Conservation (phyloP, 2,113 vertebrate species). For the Damaliscus lunatus region DNA sequence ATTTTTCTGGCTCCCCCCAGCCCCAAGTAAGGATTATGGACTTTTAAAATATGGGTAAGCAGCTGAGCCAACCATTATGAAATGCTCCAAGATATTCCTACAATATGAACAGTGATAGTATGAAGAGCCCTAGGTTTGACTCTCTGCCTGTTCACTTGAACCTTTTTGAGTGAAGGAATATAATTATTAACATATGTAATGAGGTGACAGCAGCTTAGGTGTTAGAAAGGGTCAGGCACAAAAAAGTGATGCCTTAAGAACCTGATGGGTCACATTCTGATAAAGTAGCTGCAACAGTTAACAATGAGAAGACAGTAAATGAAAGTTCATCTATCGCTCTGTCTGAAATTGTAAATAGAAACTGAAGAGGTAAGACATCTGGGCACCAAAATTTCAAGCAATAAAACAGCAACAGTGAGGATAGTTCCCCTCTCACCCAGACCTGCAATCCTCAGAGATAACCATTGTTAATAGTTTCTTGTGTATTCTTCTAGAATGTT, state of each 20-base stretch:
- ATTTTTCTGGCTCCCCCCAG: rapidly evolving
- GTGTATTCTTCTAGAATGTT: not conserved
- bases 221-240: not conserved
- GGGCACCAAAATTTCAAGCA: not conserved
- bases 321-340: not conserved
- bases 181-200: not conserved
- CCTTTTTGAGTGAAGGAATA: not conserved
- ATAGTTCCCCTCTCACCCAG: not conserved
- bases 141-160: not conserved
- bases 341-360: not conserved
- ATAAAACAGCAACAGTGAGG: not conserved
- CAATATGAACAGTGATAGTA: not conserved
- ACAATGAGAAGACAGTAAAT: not conserved
- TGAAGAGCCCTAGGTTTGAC: not conserved
- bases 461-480: not conserved
- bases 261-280: not conserved
- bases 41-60: not conserved
- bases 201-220: not conserved
- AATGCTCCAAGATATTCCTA: not conserved
- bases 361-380: not conserved
- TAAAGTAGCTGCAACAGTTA: not conserved
- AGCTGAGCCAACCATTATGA: not conserved
- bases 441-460: not conserved
- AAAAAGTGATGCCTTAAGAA: not conserved
- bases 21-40: not conserved